Evolutionary conservation across 2,797 vertebrate species (phyloP), one percentile per base, ranked within the genome.

Genomic region (Ceyx erithaca): DNA sequence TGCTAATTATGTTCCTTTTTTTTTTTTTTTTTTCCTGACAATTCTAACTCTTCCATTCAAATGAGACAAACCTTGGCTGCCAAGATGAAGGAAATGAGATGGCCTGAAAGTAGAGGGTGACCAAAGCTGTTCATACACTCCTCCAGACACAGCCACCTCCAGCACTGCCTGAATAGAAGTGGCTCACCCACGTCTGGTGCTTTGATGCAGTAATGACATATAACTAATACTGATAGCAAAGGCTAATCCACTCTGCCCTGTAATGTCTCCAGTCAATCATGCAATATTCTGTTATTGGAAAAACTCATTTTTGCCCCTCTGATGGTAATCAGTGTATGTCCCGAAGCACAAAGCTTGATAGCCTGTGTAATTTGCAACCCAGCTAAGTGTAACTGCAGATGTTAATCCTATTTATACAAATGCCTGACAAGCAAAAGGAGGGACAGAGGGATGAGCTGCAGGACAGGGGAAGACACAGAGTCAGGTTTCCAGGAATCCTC

Each of bases 391-490:
- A 95, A 75, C 88, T 94, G 93, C 71, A 87, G 88, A 94, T 94
- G 91, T 90, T 96, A 95, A 96, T 96, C 88, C 90, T 94, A 69
- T 94, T 94, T 92, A 92, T 90, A 93, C 77, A 94, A 93, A 95
- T 66, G 88, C 71, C 86, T 91, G 91, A 87, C 90, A 89, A 94
- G 90, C 28, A 89, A 59, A 91, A 87, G 78, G 5, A 51, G 58
- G 51, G 68, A 31, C 68, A 64, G 52, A 73, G 73, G 41, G 62
- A 67, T 0, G 10, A 82, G 83, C 43, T 73, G 54, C 33, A 64
- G 28, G 20, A n/a, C 1, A 4, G 37, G 46, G 40, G 46, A 77
- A 89, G 48, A 25, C 63, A 5, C 0, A 52, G 40, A 57, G 68
- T 8, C 3, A 17, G 16, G 14, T 66, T 90, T 80, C 72, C 85